phyloP scores from a whole-genome alignment of 2,797 vertebrate genomes.

The Danio tinwini region DNA sequence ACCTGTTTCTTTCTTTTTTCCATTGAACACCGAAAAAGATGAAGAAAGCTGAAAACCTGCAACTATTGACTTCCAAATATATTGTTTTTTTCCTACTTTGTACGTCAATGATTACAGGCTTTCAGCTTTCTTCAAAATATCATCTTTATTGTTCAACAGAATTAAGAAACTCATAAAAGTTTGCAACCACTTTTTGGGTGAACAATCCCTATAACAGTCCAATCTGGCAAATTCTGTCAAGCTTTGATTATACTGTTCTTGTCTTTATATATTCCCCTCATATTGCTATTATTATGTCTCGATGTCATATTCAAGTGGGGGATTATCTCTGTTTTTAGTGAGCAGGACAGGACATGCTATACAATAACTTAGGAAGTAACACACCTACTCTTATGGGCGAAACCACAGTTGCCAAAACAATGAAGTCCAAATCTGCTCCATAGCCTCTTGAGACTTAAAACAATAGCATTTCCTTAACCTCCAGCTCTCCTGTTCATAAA shows the following conservation, averaged over 20 bases:
- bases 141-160: too few relatives aligned
- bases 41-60: too few relatives aligned
- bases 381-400: slow-evolving; percentile 68
- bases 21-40: too few relatives aligned
- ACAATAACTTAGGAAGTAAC: slow-evolving; percentile 88
- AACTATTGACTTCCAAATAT: too few relatives aligned
- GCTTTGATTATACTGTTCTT: background rate
- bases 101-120: too few relatives aligned
- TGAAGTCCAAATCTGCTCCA: slow-evolving; percentile 46
- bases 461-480: slow-evolving; percentile 63
- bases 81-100: too few relatives aligned
- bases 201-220: too few relatives aligned
- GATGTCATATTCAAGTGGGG: background rate
- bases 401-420: slow-evolving; percentile 65
- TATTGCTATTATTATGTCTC: slow-evolving; percentile 20
- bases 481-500: background rate
- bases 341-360: slow-evolving; percentile 80
- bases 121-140: too few relatives aligned
- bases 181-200: too few relatives aligned
- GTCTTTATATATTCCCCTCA: background rate
- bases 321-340: slow-evolving; percentile 82
- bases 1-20: too few relatives aligned
- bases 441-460: slow-evolving; percentile 54
- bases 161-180: too few relatives aligned
- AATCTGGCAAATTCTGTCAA: background rate